phyloP scores from a whole-genome alignment of 2,888 invertebrate genomes.

The Synergus umbraculus region DNA sequence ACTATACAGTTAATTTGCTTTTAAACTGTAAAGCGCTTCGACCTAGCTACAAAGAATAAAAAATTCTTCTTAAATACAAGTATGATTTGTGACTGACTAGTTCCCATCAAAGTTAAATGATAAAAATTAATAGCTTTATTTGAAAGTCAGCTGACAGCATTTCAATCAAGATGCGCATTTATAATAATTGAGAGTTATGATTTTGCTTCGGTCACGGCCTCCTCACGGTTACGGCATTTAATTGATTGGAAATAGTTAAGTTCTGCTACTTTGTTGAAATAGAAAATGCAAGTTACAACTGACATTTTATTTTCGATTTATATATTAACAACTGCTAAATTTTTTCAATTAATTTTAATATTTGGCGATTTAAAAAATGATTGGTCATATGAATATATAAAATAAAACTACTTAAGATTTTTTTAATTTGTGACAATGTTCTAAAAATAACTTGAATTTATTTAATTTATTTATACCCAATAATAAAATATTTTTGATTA shows the following conservation, averaged over 20 bases:
- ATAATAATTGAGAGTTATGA: slow-evolving; percentile 36
- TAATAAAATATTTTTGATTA: no score
- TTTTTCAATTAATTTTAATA: not conserved
- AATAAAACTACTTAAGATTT: not conserved
- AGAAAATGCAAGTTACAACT: not conserved
- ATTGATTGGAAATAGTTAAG: slow-evolving; percentile 1
- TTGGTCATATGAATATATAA: not conserved
- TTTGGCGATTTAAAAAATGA: not conserved
- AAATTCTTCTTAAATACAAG: slow-evolving; percentile 14
- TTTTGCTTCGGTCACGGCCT: not conserved
- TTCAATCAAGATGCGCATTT: slow-evolving; percentile 26
- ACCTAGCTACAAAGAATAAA: not conserved
- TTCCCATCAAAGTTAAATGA: not conserved
- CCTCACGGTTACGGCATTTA: slow-evolving; percentile 11
- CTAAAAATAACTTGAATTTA: not conserved
- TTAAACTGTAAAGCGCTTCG: no score
- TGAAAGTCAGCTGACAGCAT: slow-evolving; percentile 10
- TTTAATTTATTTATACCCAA: not conserved
- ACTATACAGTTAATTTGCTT: not conserved
- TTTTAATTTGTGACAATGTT: no score
- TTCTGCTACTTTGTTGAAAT: slow-evolving; percentile 24
- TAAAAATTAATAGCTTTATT: slow-evolving; percentile 31
- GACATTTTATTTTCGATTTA: not conserved
- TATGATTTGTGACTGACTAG: slow-evolving; percentile 2
- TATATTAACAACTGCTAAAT: not conserved